phyloP scores from a whole-genome alignment of 2,888 invertebrate genomes.

The Drosophila villosipedis region DNA sequence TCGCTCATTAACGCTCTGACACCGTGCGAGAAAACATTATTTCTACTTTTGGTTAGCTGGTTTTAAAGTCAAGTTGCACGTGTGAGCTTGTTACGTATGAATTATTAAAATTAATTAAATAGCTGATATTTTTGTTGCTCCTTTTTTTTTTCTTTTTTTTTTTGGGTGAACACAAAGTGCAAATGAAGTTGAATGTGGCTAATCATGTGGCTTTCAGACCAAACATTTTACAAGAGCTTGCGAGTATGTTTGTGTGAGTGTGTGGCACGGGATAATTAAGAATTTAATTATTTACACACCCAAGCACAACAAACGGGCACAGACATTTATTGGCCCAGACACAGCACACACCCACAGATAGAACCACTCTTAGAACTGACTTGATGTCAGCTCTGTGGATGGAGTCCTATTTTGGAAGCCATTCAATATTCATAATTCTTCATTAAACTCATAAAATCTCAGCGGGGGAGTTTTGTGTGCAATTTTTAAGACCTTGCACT shows the following conservation, averaged over 20 bases:
- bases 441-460: slow-evolving; percentile 36
- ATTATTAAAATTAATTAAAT: slow-evolving; percentile 84
- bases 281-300: slow-evolving; percentile 78
- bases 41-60: slow-evolving; percentile 52
- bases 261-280: slow-evolving; percentile 75
- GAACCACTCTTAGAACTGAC: slow-evolving; percentile 49
- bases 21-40: slow-evolving; percentile 52
- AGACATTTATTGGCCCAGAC: slow-evolving; percentile 69
- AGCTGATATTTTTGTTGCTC: slow-evolving; percentile 21
- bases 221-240: slow-evolving; percentile 46
- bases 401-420: slow-evolving; percentile 14
- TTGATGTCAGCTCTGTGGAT: slow-evolving; percentile 37
- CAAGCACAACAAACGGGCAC: slow-evolving; percentile 31
- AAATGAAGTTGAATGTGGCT: slow-evolving; percentile 68
- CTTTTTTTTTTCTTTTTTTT: background rate
- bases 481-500: slow-evolving; percentile 48
- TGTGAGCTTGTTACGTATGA: slow-evolving; percentile 64
- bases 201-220: slow-evolving; percentile 49
- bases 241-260: slow-evolving; percentile 17
- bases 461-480: slow-evolving; percentile 4
- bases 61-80: slow-evolving; percentile 39
- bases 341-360: slow-evolving; percentile 17
- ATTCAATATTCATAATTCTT: slow-evolving; percentile 77
- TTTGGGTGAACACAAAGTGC: slow-evolving; percentile 27
- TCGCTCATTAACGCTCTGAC: slow-evolving; percentile 72